phyloP scores from a whole-genome alignment of 1,140 invertebrate species.

The Teleogryllus occipitalis region DNA sequence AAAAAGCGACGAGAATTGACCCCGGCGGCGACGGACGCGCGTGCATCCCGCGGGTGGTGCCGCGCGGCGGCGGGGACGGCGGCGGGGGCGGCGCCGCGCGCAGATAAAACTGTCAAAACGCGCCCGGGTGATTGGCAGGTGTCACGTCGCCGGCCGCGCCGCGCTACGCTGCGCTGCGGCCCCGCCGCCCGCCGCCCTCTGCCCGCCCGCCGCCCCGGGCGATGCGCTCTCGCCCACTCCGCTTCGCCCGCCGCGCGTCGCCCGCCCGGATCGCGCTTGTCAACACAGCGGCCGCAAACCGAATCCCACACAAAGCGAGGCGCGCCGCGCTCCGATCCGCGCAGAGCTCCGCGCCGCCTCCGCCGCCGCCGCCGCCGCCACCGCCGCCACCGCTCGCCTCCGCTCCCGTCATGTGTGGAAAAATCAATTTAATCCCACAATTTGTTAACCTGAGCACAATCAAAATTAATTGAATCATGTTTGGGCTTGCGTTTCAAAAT shows the following conservation, averaged over 20 bases:
- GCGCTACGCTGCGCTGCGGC: too few species aligned
- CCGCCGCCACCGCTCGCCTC: background rate
- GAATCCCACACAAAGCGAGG: background rate
- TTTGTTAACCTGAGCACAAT: slow-evolving; percentile 4
- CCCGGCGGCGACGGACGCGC: background rate
- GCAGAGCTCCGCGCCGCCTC: background rate
- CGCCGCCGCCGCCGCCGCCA: background rate
- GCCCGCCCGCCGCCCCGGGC: background rate
- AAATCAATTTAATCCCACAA: slow-evolving; percentile 5
- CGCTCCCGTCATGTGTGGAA: background rate
- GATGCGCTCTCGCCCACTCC: background rate
- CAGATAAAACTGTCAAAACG: slow-evolving; percentile 4
- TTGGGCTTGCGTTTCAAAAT: background rate
- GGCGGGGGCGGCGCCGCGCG: too few species aligned
- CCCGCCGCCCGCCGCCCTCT: background rate
- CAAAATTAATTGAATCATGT: slow-evolving; percentile 6
- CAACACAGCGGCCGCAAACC: background rate
- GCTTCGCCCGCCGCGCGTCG: background rate
- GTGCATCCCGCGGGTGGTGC: background rate
- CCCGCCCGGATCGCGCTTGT: background rate
- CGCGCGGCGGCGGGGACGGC: too few species aligned
- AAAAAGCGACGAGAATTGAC: slow-evolving; percentile 4
- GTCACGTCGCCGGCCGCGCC: background rate
- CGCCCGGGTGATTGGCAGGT: background rate
- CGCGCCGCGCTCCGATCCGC: background rate